These are phyloP conservation scores for Sisyra terminalis DNA, from an alignment of 2,888 invertebrate species.

Conservation along the genomic window DNA sequence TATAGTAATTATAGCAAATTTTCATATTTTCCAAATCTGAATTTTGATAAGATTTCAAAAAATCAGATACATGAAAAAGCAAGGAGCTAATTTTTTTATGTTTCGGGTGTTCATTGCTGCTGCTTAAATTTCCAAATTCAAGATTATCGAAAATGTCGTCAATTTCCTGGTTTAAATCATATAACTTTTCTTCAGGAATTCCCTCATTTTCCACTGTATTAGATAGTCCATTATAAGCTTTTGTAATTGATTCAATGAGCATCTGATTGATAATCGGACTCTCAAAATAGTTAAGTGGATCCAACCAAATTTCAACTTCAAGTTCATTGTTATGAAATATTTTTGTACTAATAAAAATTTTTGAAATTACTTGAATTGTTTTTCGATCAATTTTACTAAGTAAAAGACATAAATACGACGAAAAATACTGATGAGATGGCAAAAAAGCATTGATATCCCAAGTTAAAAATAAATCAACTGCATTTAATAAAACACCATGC, in stretches of 20 bases:
- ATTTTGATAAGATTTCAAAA: conserved; percentile 17
- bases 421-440: conserved; percentile 11
- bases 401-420: conserved; percentile 24
- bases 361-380: conserved; percentile 27
- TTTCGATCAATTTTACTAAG: conserved; percentile 25
- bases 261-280: conserved; percentile 15
- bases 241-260: conserved; percentile 11
- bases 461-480: conserved; percentile 19
- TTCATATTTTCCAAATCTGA: conserved; percentile 14
- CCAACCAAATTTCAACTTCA: conserved; percentile 52
- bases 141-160: conserved; percentile 25
- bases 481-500: conserved; percentile 21
- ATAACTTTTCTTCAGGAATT: no score
- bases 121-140: conserved; percentile 19
- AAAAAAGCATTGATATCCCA: conserved; percentile 4
- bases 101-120: conserved; percentile 12
- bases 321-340: conserved; percentile 45
- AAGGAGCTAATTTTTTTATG: conserved; percentile 19
- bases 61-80: conserved; percentile 24
- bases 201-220: no score
- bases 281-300: conserved; percentile 24
- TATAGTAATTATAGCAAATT: conserved; percentile 27
- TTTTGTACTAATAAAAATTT: conserved; percentile 41
- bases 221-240: no score
- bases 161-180: conserved; percentile 15